Percentiles rank a stretch among this genome's conserved stretches.
phyloP scores from a whole-genome alignment of 2,113 vertebrate species.

The Trichechus manatus region DNA sequence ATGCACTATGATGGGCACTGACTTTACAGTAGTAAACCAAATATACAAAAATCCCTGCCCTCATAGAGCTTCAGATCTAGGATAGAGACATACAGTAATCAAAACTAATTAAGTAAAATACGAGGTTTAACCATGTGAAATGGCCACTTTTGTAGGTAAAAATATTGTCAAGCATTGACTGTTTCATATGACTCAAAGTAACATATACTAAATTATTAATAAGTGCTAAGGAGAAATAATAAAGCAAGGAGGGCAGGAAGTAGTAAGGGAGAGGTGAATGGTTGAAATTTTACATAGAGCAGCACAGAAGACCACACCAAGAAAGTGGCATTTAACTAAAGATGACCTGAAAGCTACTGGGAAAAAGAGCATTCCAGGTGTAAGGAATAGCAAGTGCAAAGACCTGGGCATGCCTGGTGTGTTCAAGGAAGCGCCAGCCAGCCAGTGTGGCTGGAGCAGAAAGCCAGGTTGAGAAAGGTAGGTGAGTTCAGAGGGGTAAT shows the following conservation, averaged over 20 bases:
- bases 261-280: not conserved
- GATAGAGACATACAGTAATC: not conserved
- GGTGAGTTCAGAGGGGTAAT: too few relatives aligned
- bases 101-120: not conserved
- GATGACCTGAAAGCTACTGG: not conserved
- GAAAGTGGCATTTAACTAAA: not conserved
- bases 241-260: not conserved
- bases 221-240: not conserved
- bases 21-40: not conserved
- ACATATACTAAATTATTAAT: not conserved
- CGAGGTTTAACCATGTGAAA: not conserved
- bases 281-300: not conserved
- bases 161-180: not conserved
- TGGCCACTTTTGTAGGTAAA: not conserved
- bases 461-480: not conserved
- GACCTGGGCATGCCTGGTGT: fast-evolving
- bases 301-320: not conserved
- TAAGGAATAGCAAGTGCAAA: not conserved
- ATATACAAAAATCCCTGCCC: not conserved
- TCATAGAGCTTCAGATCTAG: not conserved
- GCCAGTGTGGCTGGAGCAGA: not conserved
- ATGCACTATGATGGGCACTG: not conserved
- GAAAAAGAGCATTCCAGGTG: not conserved
- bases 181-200: not conserved
- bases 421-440: not conserved